These are phyloP conservation scores for Stichodactyla mertensii DNA, from an alignment of 64 coral and sea anemone genomes.

Conservation along the genomic window DNA sequence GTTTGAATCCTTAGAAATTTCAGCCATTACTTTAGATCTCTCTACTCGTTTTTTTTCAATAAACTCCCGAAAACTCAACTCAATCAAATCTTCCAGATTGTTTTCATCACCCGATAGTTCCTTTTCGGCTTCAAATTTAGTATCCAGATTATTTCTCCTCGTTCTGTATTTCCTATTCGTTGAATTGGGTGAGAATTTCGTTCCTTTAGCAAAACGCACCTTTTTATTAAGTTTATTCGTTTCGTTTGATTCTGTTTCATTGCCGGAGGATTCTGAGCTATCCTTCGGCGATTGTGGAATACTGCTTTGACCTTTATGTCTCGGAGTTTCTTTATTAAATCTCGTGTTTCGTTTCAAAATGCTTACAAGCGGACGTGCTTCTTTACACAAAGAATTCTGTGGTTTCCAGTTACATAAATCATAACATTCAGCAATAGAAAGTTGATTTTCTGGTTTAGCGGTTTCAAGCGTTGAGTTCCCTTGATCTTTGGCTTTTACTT, in stretches of 20 bases:
- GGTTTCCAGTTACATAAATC: slow-evolving; percentile 21
- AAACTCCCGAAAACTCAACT: slow-evolving; percentile 23
- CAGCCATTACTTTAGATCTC: background rate
- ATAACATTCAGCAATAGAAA: slow-evolving; percentile 13
- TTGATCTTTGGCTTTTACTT: background rate
- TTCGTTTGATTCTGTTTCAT: slow-evolving; percentile 13
- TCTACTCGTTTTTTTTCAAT: slow-evolving; percentile 19
- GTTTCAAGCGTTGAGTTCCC: background rate
- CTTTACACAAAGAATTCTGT: background rate
- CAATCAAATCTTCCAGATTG: background rate
- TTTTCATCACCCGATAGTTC: background rate
- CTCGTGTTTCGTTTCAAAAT: slow-evolving; percentile 14
- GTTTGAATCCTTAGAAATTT: background rate
- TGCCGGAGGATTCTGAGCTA: slow-evolving; percentile 3
- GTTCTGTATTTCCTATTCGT: slow-evolving; percentile 1
- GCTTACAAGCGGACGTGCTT: slow-evolving; percentile 14
- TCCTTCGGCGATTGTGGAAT: background rate
- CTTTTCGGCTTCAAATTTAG: background rate
- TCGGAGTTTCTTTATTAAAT: background rate
- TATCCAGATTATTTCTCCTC: background rate
- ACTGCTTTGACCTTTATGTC: slow-evolving; percentile 4
- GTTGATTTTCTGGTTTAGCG: background rate
- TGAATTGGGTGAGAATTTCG: slow-evolving; percentile 22
- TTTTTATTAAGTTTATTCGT: background rate
- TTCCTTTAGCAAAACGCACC: slow-evolving; percentile 45